phyloP scores from a whole-genome alignment of 2,797 vertebrate species.

The Sphaeramia orbicularis region DNA sequence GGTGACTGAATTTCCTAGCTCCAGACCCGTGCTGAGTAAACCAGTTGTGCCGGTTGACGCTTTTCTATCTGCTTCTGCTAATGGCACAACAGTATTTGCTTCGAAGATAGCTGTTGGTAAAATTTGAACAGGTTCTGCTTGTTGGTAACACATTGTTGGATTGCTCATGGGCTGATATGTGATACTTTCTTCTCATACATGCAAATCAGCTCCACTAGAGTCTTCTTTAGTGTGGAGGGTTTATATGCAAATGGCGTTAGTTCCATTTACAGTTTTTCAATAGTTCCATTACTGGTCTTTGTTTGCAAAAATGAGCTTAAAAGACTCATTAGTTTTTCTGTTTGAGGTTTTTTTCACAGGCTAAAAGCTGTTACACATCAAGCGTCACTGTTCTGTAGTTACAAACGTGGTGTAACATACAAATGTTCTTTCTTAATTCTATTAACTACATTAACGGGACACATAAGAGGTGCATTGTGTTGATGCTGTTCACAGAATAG shows the following conservation, averaged over 20 bases:
- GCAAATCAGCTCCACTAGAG: constrained; percentile 1
- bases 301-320: neutral
- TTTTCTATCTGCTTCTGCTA: constrained; percentile 9
- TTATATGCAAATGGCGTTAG: constrained; percentile 5
- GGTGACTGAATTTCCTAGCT: constrained; percentile 21
- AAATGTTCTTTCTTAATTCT: neutral
- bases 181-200: neutral
- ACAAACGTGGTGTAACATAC: neutral
- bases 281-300: neutral
- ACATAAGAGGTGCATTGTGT: neutral
- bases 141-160: neutral
- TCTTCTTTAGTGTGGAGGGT: neutral
- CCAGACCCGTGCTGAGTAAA: constrained; percentile 20
- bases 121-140: neutral
- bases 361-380: neutral
- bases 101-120: neutral
- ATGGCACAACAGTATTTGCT: neutral
- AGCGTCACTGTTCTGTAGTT: neutral
- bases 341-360: neutral
- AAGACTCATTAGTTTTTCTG: neutral
- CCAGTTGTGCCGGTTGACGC: constrained; percentile 64
- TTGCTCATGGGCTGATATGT: neutral
- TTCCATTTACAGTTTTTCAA: neutral
- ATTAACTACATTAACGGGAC: constrained; percentile 18
- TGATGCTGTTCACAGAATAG: neutral